phyloP scores from a whole-genome alignment of 2,888 invertebrate genomes.

The Biston stratarius region DNA sequence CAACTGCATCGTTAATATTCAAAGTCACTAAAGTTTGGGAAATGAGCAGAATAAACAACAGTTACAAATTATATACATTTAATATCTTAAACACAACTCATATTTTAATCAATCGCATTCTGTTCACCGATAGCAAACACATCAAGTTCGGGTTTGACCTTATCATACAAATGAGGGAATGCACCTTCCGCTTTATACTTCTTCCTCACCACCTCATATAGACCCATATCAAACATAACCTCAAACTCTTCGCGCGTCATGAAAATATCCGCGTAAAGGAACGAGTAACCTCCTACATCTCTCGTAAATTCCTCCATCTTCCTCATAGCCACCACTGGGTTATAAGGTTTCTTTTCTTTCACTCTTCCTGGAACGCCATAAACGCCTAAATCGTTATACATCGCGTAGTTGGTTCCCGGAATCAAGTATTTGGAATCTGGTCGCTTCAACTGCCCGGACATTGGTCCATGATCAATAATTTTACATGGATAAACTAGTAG shows the following conservation, averaged over 20 bases:
- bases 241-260: constrained; percentile 89
- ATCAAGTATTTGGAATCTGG: constrained; percentile 87
- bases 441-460: constrained; percentile 85
- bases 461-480: constrained; percentile 87
- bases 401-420: constrained; percentile 88
- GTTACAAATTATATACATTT: neutral
- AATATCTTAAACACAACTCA: neutral
- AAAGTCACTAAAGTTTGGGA: too few relatives aligned
- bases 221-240: constrained; percentile 89
- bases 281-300: constrained; percentile 89
- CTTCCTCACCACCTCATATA: constrained; percentile 87
- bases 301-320: constrained; percentile 90
- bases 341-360: constrained; percentile 86
- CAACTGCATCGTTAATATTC: too few relatives aligned
- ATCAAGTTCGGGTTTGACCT: constrained; percentile 89
- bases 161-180: constrained; percentile 89
- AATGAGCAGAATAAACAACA: too few relatives aligned
- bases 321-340: constrained; percentile 89
- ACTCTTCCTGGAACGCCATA: constrained; percentile 90
- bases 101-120: constrained; percentile 54
- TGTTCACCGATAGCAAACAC: constrained; percentile 86
- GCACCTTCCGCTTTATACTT: constrained; percentile 87
- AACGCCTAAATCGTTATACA: constrained; percentile 90
- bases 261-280: constrained; percentile 90
- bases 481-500: constrained; percentile 90